Base-by-base conservation (phyloP, 2,888 invertebrate species). In the Caenorhabditis sinica region DNA sequence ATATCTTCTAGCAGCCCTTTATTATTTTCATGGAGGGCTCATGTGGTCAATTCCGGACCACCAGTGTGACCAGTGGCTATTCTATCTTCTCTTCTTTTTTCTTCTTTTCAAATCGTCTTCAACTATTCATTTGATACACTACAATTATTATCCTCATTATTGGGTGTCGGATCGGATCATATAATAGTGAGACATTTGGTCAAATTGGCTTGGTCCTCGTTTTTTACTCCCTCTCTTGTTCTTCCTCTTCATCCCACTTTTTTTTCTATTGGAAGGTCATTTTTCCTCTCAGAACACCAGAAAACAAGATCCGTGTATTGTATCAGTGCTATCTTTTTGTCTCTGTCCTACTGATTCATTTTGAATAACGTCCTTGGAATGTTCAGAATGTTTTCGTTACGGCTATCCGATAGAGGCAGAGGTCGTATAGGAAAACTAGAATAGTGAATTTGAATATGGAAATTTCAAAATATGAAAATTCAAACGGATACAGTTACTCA, bases 101-200 rank as follows among this genome's bases (percentile, higher is more conserved):
- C 51, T 45, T 71, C 77, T 69, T 69, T 79, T 65, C 49, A 63
- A 74, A 66, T 76, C 43, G 51, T 11, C 51, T 25, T 23, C 20
- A 56, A 20, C 68, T 20, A 68, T 77, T 61, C 61, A 80, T 80
- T 73, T 80, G 80, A 80, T 72, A 80, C 80, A 63, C 80, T 45
- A 66, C 80, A 80, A 80, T 80, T 80, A 80, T 80, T 72, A 69
- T 69, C 56, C 69, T 56, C 69, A 69, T 69, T 40, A 40, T 53
- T 69, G n/a, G 36, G n/a, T 40, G 53, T 53, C 30, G 71, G 61
- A 61, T 56, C 65, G 72, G 56, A 72, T 79, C 71, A 72, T 72
- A 72, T 79, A 79, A 79, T 79, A 79, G 79, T 79, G 66, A 73
- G 80, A 73, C 80, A 80, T 80, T 80, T 80, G 80, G 80, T 80